Base-by-base conservation (phyloP, 1,140 invertebrate species). In the Aradophagus sp. region DNA sequence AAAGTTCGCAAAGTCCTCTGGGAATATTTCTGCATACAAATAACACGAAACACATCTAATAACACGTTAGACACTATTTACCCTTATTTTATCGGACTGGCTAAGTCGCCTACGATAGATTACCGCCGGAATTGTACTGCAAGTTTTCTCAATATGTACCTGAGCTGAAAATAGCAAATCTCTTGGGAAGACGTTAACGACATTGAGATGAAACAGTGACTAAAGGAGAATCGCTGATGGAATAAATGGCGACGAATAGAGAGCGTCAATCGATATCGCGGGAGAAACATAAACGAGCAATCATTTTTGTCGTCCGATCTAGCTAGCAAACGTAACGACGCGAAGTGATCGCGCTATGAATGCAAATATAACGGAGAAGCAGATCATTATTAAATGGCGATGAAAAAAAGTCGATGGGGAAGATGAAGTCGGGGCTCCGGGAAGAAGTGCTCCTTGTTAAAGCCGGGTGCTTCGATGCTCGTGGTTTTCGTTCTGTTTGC, bases 401-500 rank as follows among this genome's bases (percentile, higher is more conserved):
- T 32, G 41, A 12, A 55, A 50, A 52, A 45, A 34, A 31, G 35
- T 44, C 20, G 48, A 47, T 65, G 45, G 42, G 16, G 38, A 29
- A 48, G 34, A 62, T 38, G 48, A 53, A 53, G 48, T 53, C 38
- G 23, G 14, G 32, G 58, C 7, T 23, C 47, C 62, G 52, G 42
- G 23, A 45, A 56, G 50, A 20, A 27, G 31, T 48, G 36, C 19
- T 42, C 31, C 52, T 66, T 50, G 62, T 66, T 66, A 66, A 35
- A 50, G 44, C 44, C 62, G 52, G 52, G 27, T 66, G 50, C 50
- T 66, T 66, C 31, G 52, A 17, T 10, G 34, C 38, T 58, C 44
- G 19, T 50, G 27, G 61, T 15, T 56, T 55, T 56, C 44, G 15
- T 50, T 66, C 29, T 44, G 62, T 48, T 66, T 56, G 44, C 50